phyloP scores from a whole-genome alignment of 2,797 vertebrate genomes.

The Xiphorhynchus erythropygius region DNA sequence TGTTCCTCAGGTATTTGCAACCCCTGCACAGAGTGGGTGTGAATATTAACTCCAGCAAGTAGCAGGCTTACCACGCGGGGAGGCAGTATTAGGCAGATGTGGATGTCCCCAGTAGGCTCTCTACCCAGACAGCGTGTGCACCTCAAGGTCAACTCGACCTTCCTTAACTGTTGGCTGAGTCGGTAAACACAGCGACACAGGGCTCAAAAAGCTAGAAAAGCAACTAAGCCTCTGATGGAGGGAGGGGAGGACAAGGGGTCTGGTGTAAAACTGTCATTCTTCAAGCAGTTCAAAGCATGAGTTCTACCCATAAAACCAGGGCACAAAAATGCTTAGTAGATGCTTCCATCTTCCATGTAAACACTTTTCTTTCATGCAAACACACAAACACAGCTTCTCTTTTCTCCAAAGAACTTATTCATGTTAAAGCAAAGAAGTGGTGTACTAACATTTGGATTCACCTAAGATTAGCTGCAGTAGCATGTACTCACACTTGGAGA shows the following conservation, averaged over 20 bases:
- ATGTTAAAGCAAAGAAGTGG: background rate
- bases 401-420: background rate
- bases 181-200: background rate
- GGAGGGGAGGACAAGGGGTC: background rate
- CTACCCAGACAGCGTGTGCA: background rate
- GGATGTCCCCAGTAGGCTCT: constrained; percentile 14
- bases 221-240: background rate
- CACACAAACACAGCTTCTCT: background rate
- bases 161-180: constrained; percentile 31
- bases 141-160: constrained; percentile 68
- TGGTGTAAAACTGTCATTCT: background rate
- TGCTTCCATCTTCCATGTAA: background rate
- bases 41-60: constrained; percentile 34
- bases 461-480: background rate
- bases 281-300: background rate
- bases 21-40: constrained; percentile 15
- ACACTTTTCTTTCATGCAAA: background rate
- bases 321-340: background rate
- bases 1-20: constrained; percentile 29
- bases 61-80: background rate
- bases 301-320: background rate
- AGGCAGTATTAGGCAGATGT: background rate
- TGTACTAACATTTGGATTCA: background rate
- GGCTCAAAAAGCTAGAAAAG: background rate
- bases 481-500: background rate